Conservation (phyloP, 2,888 invertebrate species). For the Nowickia ferox region DNA sequence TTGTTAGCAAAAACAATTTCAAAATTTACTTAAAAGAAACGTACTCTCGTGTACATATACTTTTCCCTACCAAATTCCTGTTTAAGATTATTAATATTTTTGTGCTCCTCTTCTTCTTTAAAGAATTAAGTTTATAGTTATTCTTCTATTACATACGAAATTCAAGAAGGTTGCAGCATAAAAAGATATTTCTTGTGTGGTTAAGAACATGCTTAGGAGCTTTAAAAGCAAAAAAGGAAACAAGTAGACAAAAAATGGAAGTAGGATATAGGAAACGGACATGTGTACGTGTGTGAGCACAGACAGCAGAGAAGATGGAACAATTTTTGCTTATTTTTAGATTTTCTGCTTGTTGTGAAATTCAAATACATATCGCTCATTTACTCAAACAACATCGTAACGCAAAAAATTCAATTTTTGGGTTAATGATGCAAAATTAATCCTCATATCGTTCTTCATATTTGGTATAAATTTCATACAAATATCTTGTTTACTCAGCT, state of each 20-base stretch:
- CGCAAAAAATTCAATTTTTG: no score
- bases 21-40: constrained; percentile 17
- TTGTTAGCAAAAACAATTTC: constrained; percentile 59
- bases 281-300: constrained; percentile 12
- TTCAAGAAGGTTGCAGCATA: constrained; percentile 19
- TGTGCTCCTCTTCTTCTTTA: neutral
- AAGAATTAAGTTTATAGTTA: constrained; percentile 16
- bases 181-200: constrained; percentile 40
- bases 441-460: no score
- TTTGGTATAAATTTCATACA: no score
- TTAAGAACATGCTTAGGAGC: constrained; percentile 44
- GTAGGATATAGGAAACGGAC: constrained; percentile 27
- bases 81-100: constrained; percentile 32
- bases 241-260: constrained; percentile 35
- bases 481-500: no score
- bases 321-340: neutral
- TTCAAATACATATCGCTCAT: constrained; percentile 9
- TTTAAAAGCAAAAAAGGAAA: neutral
- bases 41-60: constrained; percentile 5
- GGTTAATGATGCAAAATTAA: no score
- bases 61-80: constrained; percentile 1
- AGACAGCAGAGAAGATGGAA: constrained; percentile 13
- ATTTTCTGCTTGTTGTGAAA: neutral
- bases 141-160: constrained; percentile 14
- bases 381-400: no score